Conservation (phyloP, 2,113 vertebrate species). For the Ageneiosus marmoratus region DNA sequence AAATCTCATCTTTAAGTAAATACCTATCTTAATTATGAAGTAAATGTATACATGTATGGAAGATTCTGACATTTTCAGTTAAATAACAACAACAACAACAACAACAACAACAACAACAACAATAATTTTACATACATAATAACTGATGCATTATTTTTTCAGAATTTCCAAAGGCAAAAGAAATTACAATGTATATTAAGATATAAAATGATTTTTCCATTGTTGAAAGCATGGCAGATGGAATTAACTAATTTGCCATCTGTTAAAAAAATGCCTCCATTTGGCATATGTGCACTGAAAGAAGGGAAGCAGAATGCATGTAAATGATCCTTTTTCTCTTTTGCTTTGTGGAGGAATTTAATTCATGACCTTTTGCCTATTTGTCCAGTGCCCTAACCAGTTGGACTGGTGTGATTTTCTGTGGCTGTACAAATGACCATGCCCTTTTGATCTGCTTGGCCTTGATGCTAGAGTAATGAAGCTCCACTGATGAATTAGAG, state of each 20-base stretch:
- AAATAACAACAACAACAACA: too few relatives aligned
- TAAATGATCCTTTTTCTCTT: constrained; percentile 34
- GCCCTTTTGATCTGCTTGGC: constrained; percentile 69
- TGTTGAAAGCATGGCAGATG: not conserved
- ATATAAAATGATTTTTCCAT: not conserved
- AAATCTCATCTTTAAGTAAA: not conserved
- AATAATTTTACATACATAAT: too few relatives aligned
- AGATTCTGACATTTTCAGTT: not conserved
- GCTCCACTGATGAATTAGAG: constrained; percentile 64
- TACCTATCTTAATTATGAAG: not conserved
- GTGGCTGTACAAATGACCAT: constrained; percentile 60
- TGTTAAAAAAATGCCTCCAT: not conserved
- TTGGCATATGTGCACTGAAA: constrained; percentile 44
- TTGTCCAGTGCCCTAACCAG: constrained; percentile 65
- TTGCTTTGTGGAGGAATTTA: constrained; percentile 65
- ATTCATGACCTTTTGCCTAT: constrained; percentile 69
- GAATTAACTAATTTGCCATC: constrained; percentile 1
- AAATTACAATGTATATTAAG: not conserved
- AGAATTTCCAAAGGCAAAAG: not conserved
- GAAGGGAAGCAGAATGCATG: constrained; percentile 11
- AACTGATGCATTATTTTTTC: not conserved
- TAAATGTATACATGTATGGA: not conserved
- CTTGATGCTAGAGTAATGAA: constrained; percentile 66
- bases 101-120: too few relatives aligned
- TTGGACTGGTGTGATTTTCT: constrained; percentile 53